These are phyloP conservation scores for Lumbricus terrestris DNA, from an alignment of 2,888 invertebrate species.

Conservation along the genomic window DNA sequence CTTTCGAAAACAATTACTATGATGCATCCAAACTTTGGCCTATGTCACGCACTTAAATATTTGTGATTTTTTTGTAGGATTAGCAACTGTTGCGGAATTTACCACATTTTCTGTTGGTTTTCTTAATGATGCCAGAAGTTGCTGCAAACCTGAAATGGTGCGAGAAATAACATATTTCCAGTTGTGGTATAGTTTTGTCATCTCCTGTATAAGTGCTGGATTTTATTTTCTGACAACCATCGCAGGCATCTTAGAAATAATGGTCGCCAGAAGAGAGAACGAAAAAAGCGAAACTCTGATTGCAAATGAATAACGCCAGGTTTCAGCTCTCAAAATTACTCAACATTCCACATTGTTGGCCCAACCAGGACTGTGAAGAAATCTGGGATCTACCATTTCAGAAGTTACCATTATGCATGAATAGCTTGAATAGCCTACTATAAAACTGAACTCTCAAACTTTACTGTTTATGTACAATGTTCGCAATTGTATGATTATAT, in stretches of 20 bases:
- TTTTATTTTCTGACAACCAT: constrained; percentile 5
- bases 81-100: constrained; percentile 14
- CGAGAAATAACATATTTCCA: constrained; percentile 16
- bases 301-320: background rate
- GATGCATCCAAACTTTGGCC: background rate
- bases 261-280: background rate
- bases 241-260: background rate
- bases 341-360: background rate
- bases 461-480: background rate
- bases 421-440: background rate
- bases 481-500: no score
- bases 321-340: background rate
- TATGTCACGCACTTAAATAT: background rate
- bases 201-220: constrained; percentile 17
- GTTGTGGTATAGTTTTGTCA: constrained; percentile 16
- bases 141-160: constrained; percentile 22
- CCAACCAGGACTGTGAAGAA: background rate
- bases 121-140: constrained; percentile 15
- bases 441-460: background rate
- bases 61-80: background rate
- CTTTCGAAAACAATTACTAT: no score
- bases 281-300: background rate
- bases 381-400: background rate
- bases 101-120: constrained; percentile 4
- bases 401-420: background rate